Conservation (phyloP, 2,888 invertebrate species). For the Xanthostigma xanthostigma region DNA sequence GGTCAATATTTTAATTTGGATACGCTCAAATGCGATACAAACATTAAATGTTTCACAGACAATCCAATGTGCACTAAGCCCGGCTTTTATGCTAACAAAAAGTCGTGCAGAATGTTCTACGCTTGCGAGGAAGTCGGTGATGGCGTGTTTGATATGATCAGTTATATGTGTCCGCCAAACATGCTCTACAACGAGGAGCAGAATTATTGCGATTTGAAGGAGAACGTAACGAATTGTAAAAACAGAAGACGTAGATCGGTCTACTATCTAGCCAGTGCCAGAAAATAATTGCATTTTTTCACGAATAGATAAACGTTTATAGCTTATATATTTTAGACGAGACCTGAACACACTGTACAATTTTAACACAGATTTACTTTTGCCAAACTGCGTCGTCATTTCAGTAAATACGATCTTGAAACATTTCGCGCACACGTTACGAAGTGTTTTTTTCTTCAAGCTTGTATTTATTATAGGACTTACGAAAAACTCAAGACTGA, state of each 20-base stretch:
- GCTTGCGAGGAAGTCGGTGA: slow-evolving; percentile 6
- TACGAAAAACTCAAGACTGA: too few species aligned
- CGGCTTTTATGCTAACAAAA: slow-evolving; percentile 10
- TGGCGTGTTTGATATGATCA: slow-evolving; percentile 3
- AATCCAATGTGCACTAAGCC: slow-evolving; percentile 7
- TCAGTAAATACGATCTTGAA: too few species aligned
- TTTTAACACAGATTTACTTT: too few species aligned
- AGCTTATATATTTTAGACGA: too few species aligned
- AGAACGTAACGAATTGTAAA: slow-evolving; percentile 6
- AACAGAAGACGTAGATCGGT: slow-evolving; percentile 20
- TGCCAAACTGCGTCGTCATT: too few species aligned
- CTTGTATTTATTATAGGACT: too few species aligned
- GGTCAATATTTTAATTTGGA: slow-evolving; percentile 8
- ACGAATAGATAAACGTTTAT: too few species aligned
- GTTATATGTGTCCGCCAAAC: slow-evolving; percentile 9
- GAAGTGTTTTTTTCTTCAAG: too few species aligned
- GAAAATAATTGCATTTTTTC: slow-evolving; percentile 16
- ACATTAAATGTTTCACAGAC: neutral
- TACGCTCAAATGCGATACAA: slow-evolving; percentile 8
- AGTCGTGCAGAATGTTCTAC: slow-evolving; percentile 10
- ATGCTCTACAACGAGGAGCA: slow-evolving; percentile 9
- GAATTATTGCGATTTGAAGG: slow-evolving; percentile 10
- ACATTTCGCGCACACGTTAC: too few species aligned
- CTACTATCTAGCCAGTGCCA: slow-evolving; percentile 60
- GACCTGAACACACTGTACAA: too few species aligned